phyloP scores from a whole-genome alignment of 2,113 vertebrate genomes.

The Equus quagga region DNA sequence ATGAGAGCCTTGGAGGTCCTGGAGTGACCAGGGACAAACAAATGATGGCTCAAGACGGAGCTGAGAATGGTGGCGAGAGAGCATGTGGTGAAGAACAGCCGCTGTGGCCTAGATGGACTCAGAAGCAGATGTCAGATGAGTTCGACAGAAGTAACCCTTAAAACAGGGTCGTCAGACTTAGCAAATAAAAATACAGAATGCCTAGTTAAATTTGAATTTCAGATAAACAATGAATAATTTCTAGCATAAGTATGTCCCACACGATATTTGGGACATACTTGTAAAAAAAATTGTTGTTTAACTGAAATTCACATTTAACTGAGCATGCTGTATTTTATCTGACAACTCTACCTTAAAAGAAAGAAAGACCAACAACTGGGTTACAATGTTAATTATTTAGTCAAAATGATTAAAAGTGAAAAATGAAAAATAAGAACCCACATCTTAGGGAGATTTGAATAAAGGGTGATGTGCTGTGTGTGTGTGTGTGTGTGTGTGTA shows the following conservation, averaged over 20 bases:
- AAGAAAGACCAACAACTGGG: background rate
- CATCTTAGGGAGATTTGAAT: background rate
- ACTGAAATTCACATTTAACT: slow-evolving; percentile 41
- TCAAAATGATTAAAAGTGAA: slow-evolving; percentile 28
- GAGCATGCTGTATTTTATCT: background rate
- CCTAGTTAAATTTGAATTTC: slow-evolving; percentile 35
- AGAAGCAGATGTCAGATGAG: slow-evolving; percentile 5
- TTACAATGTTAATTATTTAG: background rate
- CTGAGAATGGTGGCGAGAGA: background rate
- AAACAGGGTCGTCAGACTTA: background rate
- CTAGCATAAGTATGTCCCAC: background rate
- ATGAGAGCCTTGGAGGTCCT: background rate
- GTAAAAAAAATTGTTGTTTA: background rate
- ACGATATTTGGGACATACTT: background rate
- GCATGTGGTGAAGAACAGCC: background rate
- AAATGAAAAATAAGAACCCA: background rate
- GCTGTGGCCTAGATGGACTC: background rate
- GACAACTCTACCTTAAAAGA: background rate
- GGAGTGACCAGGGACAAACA: background rate
- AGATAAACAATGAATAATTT: background rate
- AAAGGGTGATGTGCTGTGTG: background rate
- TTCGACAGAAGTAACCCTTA: background rate
- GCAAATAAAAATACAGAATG: slow-evolving; percentile 24
- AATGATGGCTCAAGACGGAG: background rate
- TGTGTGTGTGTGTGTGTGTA: background rate